Percentiles rank a stretch among this genome's conserved stretches.
Evolutionary conservation across 2,797 vertebrate genomes (phyloP).

Genomic region (Gallinago nigripennis): DNA sequence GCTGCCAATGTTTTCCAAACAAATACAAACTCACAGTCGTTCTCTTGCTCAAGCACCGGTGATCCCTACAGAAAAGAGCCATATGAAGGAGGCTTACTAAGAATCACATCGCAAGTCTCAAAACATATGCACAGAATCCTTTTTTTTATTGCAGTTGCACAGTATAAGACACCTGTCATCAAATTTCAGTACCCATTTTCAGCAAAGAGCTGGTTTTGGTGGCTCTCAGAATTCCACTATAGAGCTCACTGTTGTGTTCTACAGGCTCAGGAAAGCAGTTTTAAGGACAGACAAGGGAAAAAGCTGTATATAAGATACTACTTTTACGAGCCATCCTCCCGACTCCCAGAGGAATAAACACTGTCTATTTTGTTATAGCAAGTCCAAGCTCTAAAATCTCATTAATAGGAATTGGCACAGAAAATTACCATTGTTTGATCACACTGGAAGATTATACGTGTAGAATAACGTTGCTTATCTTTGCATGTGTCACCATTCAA

Average conservation of each 20-base stretch:
- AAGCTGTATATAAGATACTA: neutral
- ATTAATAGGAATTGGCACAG: neutral
- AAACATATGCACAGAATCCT: neutral
- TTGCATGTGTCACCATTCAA: slow-evolving; percentile 87
- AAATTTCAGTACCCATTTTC: neutral
- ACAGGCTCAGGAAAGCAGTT: neutral
- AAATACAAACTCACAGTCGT: slow-evolving; percentile 91
- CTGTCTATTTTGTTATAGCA: fast-evolving
- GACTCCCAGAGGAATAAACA: neutral
- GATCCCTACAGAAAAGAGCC: slow-evolving; percentile 81
- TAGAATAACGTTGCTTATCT: slow-evolving; percentile 81
- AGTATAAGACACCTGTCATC: neutral
- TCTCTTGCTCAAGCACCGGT: slow-evolving; percentile 84
- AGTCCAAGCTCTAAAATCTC: neutral
- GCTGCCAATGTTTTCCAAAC: slow-evolving; percentile 93
- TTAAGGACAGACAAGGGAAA: neutral
- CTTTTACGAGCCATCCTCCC: neutral
- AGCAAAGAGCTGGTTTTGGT: neutral
- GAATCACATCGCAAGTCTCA: neutral
- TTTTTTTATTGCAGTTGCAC: neutral
- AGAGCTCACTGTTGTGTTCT: neutral
- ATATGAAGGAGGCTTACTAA: neutral
- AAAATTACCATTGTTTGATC: slow-evolving; percentile 85
- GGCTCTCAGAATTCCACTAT: fast-evolving
- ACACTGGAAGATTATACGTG: slow-evolving; percentile 90